A percentile compares a stretch with the other conserved stretches of the same genome.
These are phyloP conservation scores for Drosophila maculinotata DNA, from an alignment of 2,888 invertebrate genomes.

Conservation along the genomic window DNA sequence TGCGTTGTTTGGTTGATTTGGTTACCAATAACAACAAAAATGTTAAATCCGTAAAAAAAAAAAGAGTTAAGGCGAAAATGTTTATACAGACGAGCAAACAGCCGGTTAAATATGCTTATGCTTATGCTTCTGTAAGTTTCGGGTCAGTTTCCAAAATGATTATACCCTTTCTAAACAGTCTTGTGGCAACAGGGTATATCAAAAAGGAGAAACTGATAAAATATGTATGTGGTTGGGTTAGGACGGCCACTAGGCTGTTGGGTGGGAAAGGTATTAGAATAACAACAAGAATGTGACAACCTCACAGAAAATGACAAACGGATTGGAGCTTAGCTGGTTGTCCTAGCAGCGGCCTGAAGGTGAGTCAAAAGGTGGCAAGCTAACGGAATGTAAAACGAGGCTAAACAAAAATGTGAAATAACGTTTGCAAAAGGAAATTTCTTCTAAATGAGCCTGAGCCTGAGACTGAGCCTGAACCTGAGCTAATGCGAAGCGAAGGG, in stretches of 20 bases:
- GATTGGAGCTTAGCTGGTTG: conserved; percentile 22
- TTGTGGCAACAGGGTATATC: conserved; percentile 3
- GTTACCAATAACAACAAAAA: too few relatives aligned
- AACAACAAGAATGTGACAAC: conserved; percentile 33
- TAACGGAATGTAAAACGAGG: background rate
- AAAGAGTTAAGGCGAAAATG: too few relatives aligned
- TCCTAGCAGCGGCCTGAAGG: background rate
- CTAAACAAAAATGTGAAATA: background rate
- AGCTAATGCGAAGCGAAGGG: conserved; percentile 6
- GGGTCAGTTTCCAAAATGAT: background rate
- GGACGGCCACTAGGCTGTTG: background rate
- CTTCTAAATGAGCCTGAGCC: background rate
- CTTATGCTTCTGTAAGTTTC: background rate
- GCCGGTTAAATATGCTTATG: background rate
- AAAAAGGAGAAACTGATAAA: background rate
- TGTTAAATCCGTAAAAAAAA: too few relatives aligned
- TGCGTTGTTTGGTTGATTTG: too few relatives aligned
- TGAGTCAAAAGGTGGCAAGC: conserved; percentile 9
- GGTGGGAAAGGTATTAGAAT: conserved; percentile 8
- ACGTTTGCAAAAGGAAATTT: background rate
- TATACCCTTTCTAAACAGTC: background rate
- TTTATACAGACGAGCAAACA: too few relatives aligned
- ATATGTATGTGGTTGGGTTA: conserved; percentile 6
- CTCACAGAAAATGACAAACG: conserved; percentile 51
- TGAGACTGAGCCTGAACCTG: too few relatives aligned